Conservation (phyloP, 2,888 invertebrate species). For the Eristalis arbustorum region DNA sequence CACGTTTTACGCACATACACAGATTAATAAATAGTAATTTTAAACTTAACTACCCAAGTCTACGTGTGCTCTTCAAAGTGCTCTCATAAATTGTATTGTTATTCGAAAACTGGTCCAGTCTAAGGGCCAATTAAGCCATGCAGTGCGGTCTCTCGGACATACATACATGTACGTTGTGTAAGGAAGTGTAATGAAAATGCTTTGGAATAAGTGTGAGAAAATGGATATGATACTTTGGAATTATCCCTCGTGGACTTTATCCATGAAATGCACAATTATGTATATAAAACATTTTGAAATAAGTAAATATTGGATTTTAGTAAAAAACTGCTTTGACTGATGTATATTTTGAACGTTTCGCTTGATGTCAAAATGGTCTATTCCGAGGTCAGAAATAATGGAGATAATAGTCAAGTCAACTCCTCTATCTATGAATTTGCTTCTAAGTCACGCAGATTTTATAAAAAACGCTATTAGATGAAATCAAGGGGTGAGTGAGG, state of each 20-base stretch:
- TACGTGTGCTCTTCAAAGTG: slow-evolving; percentile 42
- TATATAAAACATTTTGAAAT: neutral
- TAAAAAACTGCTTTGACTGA: too few relatives aligned
- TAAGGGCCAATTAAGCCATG: slow-evolving; percentile 77
- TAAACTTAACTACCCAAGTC: neutral
- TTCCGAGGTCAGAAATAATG: too few relatives aligned
- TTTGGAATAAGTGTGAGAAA: slow-evolving; percentile 12
- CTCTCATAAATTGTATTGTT: neutral
- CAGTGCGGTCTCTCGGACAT: slow-evolving; percentile 80
- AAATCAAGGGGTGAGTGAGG: too few relatives aligned
- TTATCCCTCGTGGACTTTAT: neutral
- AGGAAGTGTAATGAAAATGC: neutral
- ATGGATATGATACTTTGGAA: slow-evolving; percentile 26
- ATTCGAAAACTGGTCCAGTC: slow-evolving; percentile 15
- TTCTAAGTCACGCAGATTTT: too few relatives aligned
- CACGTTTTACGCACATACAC: neutral
- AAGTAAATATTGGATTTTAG: neutral
- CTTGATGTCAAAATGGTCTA: too few relatives aligned
- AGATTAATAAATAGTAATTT: neutral
- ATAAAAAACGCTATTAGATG: too few relatives aligned
- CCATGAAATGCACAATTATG: neutral
- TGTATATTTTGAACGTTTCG: too few relatives aligned
- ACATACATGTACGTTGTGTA: slow-evolving; percentile 8
- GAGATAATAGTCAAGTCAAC: too few relatives aligned
- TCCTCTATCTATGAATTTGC: too few relatives aligned